Percentiles rank a stretch among this genome's conserved stretches.
Conservation (phyloP, 2,888 invertebrate genomes). For the Harmothoe impar region DNA sequence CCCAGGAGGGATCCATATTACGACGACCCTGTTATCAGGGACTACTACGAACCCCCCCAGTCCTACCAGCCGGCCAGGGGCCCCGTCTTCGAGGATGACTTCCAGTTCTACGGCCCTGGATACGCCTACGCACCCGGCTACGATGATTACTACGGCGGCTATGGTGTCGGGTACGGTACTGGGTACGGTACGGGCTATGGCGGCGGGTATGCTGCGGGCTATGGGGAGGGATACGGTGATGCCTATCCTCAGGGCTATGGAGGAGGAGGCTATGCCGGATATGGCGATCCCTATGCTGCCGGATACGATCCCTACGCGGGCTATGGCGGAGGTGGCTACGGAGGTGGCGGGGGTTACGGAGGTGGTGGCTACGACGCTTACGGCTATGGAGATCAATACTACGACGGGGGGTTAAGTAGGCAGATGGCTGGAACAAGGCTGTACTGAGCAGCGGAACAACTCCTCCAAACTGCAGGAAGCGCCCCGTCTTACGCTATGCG, state of each 20-base stretch:
- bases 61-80: background rate
- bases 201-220: background rate
- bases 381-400: background rate
- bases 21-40: background rate
- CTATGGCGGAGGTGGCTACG: conserved; percentile 32
- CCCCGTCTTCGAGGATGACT: conserved; percentile 11
- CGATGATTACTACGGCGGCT: conserved; percentile 24
- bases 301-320: background rate
- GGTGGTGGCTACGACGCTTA: background rate
- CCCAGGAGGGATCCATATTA: background rate
- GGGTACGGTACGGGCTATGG: background rate
- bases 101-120: conserved; percentile 41
- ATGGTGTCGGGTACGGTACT: background rate
- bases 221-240: background rate
- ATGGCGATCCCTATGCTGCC: too few relatives aligned
- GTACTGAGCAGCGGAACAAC: background rate
- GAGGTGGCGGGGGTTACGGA: background rate
- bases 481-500: too few relatives aligned
- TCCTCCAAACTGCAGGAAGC: too few relatives aligned
- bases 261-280: background rate
- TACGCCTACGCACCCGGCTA: conserved; percentile 19
- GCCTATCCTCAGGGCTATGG: conserved; percentile 5
- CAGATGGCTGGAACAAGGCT: background rate
- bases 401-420: background rate
- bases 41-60: background rate